Evolutionary conservation across 2,888 invertebrate genomes (phyloP).

Genomic region (Poecilobothrus nobilitatus): DNA sequence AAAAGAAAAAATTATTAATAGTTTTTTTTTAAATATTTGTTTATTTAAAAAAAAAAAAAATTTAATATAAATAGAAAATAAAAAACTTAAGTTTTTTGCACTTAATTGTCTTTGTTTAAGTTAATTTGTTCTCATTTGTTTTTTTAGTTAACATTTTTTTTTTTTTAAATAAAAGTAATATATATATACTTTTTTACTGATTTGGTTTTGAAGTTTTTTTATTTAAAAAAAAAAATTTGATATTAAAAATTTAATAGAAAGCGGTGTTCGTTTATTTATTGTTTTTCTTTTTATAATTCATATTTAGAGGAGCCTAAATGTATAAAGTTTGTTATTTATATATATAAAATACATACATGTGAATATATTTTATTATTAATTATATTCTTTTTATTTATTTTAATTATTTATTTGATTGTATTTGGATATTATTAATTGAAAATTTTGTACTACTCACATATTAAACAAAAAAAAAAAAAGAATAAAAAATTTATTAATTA

Average conservation of each 20-base stretch:
- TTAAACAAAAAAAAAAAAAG: background rate
- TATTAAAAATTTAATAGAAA: background rate
- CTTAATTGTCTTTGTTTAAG: background rate
- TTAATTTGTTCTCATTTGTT: background rate
- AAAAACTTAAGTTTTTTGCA: background rate
- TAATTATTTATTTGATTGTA: no score
- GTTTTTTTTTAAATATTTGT: no score
- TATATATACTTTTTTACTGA: no score
- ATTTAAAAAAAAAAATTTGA: conserved; percentile 1
- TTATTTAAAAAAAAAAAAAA: no score
- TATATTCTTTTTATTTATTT: background rate
- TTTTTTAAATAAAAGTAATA: background rate
- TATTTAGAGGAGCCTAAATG: conserved; percentile 28
- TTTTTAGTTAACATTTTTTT: background rate
- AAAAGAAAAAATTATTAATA: no score
- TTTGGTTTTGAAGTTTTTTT: background rate
- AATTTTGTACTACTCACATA: background rate
- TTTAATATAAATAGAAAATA: no score
- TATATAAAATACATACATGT: background rate
- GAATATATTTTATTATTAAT: background rate
- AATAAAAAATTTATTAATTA: background rate
- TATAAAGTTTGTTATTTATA: conserved; percentile 18
- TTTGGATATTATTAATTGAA: no score
- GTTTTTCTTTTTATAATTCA: conserved; percentile 16
- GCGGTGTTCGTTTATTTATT: conserved; percentile 20